Evolutionary conservation across 2,113 vertebrate species (phyloP).

Genomic region (Oryzias curvinotus): DNA sequence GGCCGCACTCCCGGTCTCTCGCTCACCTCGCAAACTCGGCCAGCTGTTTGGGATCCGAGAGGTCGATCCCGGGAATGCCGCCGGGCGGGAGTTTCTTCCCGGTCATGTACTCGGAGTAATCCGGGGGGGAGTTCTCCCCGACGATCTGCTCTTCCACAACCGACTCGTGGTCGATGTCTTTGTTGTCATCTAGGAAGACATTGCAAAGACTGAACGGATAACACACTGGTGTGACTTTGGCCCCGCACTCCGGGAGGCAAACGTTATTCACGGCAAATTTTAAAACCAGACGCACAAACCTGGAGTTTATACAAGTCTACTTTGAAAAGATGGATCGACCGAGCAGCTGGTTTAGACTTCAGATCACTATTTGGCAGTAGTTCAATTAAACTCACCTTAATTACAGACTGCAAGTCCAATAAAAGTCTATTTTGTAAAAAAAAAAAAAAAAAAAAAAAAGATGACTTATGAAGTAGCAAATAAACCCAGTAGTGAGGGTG

Average conservation of each 20-base stretch:
- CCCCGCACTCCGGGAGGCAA: conserved; percentile 7
- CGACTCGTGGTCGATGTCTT: conserved; percentile 97
- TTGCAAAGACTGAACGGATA: conserved; percentile 77
- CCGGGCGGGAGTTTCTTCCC: conserved; percentile 99
- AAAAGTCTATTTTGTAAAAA: too few relatives aligned
- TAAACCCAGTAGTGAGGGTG: too few relatives aligned
- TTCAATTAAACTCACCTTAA: too few relatives aligned
- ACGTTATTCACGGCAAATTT: too few relatives aligned
- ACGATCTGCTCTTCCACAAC: conserved; percentile 91
- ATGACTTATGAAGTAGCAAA: too few relatives aligned
- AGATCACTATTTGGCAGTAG: too few relatives aligned
- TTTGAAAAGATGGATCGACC: too few relatives aligned
- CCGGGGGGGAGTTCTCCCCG: conserved; percentile 96
- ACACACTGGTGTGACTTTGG: conserved; percentile 43
- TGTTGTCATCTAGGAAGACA: conserved; percentile 90
- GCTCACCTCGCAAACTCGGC: conserved; percentile 98
- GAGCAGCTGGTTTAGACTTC: too few relatives aligned
- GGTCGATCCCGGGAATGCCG: conserved; percentile 97
- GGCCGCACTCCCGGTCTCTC: conserved; percentile 4
- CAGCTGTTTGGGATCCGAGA: conserved; percentile 98
- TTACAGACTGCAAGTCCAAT: too few relatives aligned
- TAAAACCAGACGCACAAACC: too few relatives aligned
- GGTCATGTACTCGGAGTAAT: conserved; percentile 99
- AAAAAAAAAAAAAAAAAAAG: too few relatives aligned
- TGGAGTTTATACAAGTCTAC: too few relatives aligned